Evolutionary conservation across 2,797 vertebrate genomes (phyloP).

Genomic region (Acanthurus leucopareius): DNA sequence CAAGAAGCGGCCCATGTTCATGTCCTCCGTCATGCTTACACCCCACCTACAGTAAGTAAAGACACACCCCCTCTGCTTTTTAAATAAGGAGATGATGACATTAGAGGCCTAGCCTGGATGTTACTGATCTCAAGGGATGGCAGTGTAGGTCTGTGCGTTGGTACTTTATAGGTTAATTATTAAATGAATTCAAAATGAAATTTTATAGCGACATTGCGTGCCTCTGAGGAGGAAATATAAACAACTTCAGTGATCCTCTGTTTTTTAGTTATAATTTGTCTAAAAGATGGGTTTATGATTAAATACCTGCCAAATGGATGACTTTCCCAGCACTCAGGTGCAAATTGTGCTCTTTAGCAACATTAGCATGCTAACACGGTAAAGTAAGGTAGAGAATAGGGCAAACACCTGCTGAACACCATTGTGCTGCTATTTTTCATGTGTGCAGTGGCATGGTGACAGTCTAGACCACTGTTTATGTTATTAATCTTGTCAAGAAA

Average conservation of each 20-base stretch:
- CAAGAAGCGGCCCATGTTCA: constrained; percentile 94
- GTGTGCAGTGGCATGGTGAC: too few species aligned
- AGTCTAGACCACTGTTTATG: too few species aligned
- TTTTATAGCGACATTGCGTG: neutral
- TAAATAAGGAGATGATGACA: neutral
- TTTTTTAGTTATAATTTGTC: neutral
- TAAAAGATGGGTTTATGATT: neutral
- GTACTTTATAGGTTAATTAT: neutral
- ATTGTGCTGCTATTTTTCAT: neutral
- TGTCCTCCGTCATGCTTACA: constrained; percentile 91
- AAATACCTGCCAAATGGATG: neutral
- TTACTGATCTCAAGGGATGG: neutral
- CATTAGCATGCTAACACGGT: neutral
- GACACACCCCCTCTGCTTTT: neutral
- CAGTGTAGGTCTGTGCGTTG: too few species aligned
- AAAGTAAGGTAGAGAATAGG: too few species aligned
- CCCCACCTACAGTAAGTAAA: constrained; percentile 94
- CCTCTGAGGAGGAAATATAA: neutral
- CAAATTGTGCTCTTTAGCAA: neutral
- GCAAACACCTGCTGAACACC: too few species aligned
- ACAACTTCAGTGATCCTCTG: neutral
- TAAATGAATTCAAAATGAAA: neutral
- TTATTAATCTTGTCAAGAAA: too few species aligned
- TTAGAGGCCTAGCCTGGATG: neutral
- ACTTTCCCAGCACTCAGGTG: too few species aligned